Evolutionary conservation across 1,140 invertebrate species (phyloP).

Genomic region (Meloidogyne floridensis): DNA sequence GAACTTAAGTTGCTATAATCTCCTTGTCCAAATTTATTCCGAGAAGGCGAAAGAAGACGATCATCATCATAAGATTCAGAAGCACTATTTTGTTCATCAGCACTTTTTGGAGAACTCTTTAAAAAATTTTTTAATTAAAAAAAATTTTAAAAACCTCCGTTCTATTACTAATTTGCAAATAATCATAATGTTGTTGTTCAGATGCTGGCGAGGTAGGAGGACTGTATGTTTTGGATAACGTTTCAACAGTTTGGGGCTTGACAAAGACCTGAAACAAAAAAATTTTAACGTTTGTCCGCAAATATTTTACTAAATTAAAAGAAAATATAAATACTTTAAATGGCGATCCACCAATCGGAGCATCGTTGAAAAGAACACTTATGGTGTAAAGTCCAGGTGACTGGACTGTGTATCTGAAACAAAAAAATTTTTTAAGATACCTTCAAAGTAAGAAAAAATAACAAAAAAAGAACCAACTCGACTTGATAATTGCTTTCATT

Average conservation of each 20-base stretch:
- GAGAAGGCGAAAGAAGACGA: not conserved
- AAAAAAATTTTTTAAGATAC: not conserved
- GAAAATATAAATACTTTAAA: conserved; percentile 45
- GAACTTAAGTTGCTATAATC: not conserved
- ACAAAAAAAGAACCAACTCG: not conserved
- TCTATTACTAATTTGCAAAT: not conserved
- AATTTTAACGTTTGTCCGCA: not conserved
- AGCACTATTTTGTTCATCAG: not conserved
- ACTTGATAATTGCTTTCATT: conserved; percentile 20
- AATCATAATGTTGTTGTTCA: not conserved
- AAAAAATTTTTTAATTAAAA: no score
- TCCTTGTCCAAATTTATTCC: not conserved
- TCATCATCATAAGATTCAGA: not conserved
- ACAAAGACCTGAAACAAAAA: conserved; percentile 11
- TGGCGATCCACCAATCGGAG: conserved; percentile 37
- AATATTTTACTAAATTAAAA: no score
- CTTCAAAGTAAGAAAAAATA: no score
- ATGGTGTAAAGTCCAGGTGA: conserved; percentile 46
- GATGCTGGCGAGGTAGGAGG: not conserved
- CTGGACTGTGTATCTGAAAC: conserved; percentile 31
- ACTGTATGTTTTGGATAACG: not conserved
- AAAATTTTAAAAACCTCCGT: not conserved
- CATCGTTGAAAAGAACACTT: conserved; percentile 35
- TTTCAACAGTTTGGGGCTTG: not conserved
- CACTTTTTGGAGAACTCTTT: no score